phyloP scores from a whole-genome alignment of 2,113 vertebrate genomes.

The Micromys minutus region DNA sequence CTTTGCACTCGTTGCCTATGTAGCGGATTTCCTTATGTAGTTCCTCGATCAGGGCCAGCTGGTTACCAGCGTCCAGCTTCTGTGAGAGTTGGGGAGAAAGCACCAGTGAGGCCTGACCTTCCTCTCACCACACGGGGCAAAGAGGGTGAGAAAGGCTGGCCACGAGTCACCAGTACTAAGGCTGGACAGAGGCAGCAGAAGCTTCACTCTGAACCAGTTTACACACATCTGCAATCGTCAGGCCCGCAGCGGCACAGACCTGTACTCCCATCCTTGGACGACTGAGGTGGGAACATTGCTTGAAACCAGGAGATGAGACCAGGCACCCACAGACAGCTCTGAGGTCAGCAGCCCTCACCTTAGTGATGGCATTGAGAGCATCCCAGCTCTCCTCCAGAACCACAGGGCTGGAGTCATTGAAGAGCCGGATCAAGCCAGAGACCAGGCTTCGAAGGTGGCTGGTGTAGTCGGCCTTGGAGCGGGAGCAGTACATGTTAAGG shows the following conservation, averaged over 20 bases:
- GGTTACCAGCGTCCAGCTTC: conserved; percentile 97
- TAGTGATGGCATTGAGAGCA: conserved; percentile 96
- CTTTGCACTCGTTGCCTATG: conserved; percentile 92
- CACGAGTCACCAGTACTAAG: rapidly evolving
- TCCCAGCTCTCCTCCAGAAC: conserved; percentile 98
- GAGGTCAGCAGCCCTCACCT: conserved; percentile 85
- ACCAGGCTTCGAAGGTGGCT: conserved; percentile 92
- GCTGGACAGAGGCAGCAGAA: rapidly evolving
- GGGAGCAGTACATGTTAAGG: conserved; percentile 95
- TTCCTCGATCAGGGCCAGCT: conserved; percentile 96
- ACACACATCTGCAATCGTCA: not conserved
- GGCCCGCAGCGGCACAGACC: not conserved
- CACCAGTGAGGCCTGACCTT: conserved; percentile 1
- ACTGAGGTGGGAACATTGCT: not conserved
- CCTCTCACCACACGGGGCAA: not conserved
- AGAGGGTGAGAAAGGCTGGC: not conserved
- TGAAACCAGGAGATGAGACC: not conserved
- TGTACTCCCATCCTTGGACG: no score
- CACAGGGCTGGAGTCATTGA: conserved; percentile 93
- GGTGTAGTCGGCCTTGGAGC: conserved; percentile 94
- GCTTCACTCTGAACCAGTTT: not conserved
- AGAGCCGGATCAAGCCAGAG: conserved; percentile 95
- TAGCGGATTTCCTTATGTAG: conserved; percentile 95
- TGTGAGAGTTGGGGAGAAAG: conserved; percentile 75
- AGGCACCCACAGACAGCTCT: not conserved